phyloP scores from a whole-genome alignment of 2,113 vertebrate genomes.

The Panthera leo region DNA sequence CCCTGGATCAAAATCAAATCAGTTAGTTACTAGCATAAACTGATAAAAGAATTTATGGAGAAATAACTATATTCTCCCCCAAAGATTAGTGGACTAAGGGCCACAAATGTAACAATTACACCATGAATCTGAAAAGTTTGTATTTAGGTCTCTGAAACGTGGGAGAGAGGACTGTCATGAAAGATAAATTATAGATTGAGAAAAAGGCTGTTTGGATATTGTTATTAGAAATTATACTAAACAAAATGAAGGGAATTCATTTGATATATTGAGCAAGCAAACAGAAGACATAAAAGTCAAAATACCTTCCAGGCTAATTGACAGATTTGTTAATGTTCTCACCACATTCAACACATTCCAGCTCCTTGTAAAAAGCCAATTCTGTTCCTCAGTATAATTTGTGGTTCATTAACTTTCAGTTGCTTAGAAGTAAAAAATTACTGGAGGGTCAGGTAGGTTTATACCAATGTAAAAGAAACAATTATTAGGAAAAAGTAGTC shows the following conservation, averaged over 20 bases:
- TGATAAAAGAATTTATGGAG: not conserved
- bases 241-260: slow-evolving; percentile 50
- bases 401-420: slow-evolving; percentile 75
- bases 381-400: slow-evolving; percentile 73
- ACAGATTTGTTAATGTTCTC: slow-evolving; percentile 70
- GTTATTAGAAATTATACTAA: slow-evolving; percentile 34
- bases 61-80: not conserved
- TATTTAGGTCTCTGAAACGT: not conserved
- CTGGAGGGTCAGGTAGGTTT: slow-evolving; percentile 71
- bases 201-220: not conserved
- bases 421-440: slow-evolving; percentile 76
- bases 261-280: slow-evolving; percentile 43
- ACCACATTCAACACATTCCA: slow-evolving; percentile 58
- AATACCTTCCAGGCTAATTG: slow-evolving; percentile 67
- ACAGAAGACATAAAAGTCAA: slow-evolving; percentile 59
- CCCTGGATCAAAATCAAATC: not conserved
- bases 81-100: not conserved
- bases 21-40: not conserved
- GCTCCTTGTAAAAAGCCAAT: slow-evolving; percentile 70
- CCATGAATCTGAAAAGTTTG: not conserved
- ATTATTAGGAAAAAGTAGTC: slow-evolving; percentile 53
- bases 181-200: slow-evolving; percentile 4
- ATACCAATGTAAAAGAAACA: slow-evolving; percentile 65
- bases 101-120: not conserved
- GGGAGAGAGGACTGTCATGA: not conserved